Percentiles rank a stretch among this genome's conserved stretches.
Conservation (phyloP, 1,140 invertebrate genomes). For the Pogonomyrmex californicus region DNA sequence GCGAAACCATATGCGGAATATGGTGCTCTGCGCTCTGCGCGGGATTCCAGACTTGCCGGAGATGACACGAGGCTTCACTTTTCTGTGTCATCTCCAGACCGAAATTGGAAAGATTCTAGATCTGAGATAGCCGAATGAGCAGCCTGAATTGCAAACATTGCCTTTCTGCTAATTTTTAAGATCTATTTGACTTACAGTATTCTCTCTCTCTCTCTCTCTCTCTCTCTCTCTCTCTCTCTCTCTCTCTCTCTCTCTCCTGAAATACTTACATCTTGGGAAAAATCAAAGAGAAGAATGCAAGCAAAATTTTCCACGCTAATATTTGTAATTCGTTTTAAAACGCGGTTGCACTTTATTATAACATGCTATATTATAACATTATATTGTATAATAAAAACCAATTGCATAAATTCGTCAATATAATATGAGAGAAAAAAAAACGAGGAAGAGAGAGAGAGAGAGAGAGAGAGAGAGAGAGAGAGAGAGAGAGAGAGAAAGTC, state of each 20-base stretch:
- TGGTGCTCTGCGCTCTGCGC: slow-evolving; percentile 50
- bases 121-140: slow-evolving; percentile 8
- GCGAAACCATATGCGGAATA: slow-evolving; percentile 75
- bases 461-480: too few relatives aligned
- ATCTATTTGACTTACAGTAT: neutral
- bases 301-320: neutral
- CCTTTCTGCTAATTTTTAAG: neutral
- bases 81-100: slow-evolving; percentile 10
- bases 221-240: too few relatives aligned
- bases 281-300: neutral
- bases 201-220: neutral
- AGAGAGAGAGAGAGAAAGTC: too few relatives aligned
- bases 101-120: slow-evolving; percentile 36
- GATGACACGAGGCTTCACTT: too few relatives aligned
- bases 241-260: neutral
- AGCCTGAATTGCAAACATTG: neutral
- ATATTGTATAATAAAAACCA: neutral
- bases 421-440: too few relatives aligned
- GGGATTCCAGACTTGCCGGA: slow-evolving; percentile 68
- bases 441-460: too few relatives aligned
- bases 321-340: neutral
- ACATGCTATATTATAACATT: neutral
- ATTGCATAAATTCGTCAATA: too few relatives aligned
- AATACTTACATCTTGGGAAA: neutral
- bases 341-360: too few relatives aligned